Evolutionary conservation across 2,888 invertebrate genomes (phyloP), one percentile per base, ranked within the genome.

Genomic region (Tethea ocularis): DNA sequence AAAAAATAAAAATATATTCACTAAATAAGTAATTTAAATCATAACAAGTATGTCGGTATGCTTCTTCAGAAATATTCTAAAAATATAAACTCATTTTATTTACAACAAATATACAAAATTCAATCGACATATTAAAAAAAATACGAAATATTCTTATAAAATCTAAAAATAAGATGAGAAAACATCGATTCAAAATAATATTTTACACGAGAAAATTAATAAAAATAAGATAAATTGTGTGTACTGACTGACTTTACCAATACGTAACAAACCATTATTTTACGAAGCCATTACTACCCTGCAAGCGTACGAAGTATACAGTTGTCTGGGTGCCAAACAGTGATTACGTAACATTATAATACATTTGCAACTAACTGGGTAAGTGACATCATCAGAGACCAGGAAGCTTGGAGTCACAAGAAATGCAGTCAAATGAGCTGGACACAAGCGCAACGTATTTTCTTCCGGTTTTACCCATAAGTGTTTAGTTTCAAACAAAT

Each of bases 341-440:
- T 17, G 26, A 33, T 54, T 54, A 33, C 33, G 54, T 33, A 54
- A 54, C n/a, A n/a, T n/a, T n/a, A n/a, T n/a, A 54, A 33, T 13
- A 33, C 54, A 22, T 54, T 33, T 36, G 33, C 54, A 13, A 46
- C 46, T 10, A 22, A 22, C 54, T 54, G 20, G 1, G 53, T 15
- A 72, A 69, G 74, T 76, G 73, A 73, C 62, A 61, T 68, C 69
- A 69, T 74, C 69, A 68, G 66, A 63, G 71, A 68, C 57, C 68
- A 68, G 72, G 68, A 66, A 74, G 67, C 66, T 60, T 62, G 51
- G 38, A 55, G 52, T 15, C 38, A 52, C 62, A 69, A 72, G 67
- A 72, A 65, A 65, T 64, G 67, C 52, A 60, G 54, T 56, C 60
- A 51, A 53, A 68, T 61, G 57, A 52, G 62, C 60, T 62, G 60